A percentile compares a stretch with the other conserved stretches of the same genome.
Evolutionary conservation across 2,797 vertebrate species (phyloP).

Genomic region (Aotus griseimembra): DNA sequence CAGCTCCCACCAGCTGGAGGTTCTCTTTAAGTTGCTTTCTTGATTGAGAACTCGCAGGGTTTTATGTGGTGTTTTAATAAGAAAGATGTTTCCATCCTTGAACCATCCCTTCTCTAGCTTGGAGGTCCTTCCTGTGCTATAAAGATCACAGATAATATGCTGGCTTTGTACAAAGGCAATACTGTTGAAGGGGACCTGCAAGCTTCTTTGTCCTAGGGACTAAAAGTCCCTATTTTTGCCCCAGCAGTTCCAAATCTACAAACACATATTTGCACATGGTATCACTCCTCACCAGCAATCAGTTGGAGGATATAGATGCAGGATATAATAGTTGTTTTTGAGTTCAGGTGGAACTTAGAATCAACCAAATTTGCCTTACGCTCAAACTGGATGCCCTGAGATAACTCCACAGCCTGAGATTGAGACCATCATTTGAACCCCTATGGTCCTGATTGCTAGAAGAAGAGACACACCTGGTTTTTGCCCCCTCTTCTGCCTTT

Average conservation of each 20-base stretch:
- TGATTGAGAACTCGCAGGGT: slow-evolving; percentile 24
- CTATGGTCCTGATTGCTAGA: background rate
- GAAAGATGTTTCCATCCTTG: background rate
- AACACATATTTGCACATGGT: background rate
- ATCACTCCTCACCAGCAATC: background rate
- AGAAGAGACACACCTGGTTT: background rate
- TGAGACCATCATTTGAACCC: background rate
- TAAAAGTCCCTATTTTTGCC: background rate
- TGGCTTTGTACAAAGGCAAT: background rate
- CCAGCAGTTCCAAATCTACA: background rate
- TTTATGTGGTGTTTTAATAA: background rate
- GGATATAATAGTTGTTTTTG: background rate
- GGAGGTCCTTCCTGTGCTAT: background rate
- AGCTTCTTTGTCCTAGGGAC: background rate
- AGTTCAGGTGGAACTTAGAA: background rate
- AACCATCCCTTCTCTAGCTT: background rate
- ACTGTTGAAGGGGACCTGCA: background rate
- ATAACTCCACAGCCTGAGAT: background rate
- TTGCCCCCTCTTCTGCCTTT: background rate
- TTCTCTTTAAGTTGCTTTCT: slow-evolving; percentile 5
- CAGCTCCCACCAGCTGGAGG: background rate
- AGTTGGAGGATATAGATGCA: background rate
- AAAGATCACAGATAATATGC: background rate
- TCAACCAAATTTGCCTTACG: background rate
- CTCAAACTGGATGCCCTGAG: background rate